Percentiles rank a stretch among this genome's conserved stretches.
Evolutionary conservation across 2,113 vertebrate species (phyloP).

Genomic region (Carlito syrichta): DNA sequence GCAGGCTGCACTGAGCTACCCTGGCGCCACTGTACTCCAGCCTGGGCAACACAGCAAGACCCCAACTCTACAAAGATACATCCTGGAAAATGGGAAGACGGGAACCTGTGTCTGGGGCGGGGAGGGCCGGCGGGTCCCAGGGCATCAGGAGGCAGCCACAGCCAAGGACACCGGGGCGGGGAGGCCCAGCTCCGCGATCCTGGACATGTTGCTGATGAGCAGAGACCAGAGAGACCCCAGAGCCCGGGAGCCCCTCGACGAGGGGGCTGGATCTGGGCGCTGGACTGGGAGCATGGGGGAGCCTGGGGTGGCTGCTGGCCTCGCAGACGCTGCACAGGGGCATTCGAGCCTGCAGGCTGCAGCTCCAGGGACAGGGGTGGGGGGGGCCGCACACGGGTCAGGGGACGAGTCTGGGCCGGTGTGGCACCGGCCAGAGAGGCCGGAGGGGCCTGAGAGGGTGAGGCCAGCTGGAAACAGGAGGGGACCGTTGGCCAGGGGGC

Average conservation of each 20-base stretch:
- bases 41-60: too few species aligned
- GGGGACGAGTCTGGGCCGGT: neutral
- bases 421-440: neutral
- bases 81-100: too few species aligned
- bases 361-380: neutral
- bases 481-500: too few species aligned
- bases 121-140: too few species aligned
- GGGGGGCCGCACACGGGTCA: too few species aligned
- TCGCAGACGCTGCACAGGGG: neutral
- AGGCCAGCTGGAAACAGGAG: neutral
- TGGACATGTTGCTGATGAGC: neutral
- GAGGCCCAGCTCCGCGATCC: neutral
- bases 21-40: too few species aligned
- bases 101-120: too few species aligned
- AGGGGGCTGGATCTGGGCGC: fast-evolving
- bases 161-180: too few species aligned
- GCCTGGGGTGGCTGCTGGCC: neutral
- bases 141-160: too few species aligned
- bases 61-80: too few species aligned
- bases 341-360: neutral
- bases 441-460: neutral
- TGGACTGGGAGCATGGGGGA: neutral
- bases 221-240: neutral
- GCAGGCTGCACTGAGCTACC: too few species aligned
- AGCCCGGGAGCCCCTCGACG: too few species aligned